Evolutionary conservation across 2,797 vertebrate genomes (phyloP).

Genomic region (Podarcis lilfordi): DNA sequence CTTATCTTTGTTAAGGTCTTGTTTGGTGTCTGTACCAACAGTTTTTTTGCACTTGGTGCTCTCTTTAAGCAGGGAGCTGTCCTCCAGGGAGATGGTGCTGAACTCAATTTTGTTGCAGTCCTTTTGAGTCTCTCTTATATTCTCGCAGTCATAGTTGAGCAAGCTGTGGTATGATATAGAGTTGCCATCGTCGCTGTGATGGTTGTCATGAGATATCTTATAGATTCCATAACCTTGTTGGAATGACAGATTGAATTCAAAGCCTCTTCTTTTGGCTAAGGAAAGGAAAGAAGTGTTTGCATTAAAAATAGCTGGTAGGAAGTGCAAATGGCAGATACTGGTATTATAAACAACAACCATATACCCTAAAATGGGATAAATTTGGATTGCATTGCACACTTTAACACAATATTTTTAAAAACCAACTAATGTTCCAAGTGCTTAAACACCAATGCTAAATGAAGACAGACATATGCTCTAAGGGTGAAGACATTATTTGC

Average conservation of each 20-base stretch:
- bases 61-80: conserved; percentile 79
- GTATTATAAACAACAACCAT: too few species aligned
- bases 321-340: not conserved
- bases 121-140: conserved; percentile 62
- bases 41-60: conserved; percentile 66
- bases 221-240: conserved; percentile 91
- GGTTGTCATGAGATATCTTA: conserved; percentile 84
- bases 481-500: not conserved
- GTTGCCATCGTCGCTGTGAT: conserved; percentile 72
- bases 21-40: conserved; percentile 52
- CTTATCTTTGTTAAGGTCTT: conserved; percentile 54
- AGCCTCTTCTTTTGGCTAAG: conserved; percentile 85
- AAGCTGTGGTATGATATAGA: conserved; percentile 77
- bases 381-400: not conserved
- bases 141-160: conserved; percentile 77
- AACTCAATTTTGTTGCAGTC: conserved; percentile 78
- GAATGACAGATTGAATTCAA: conserved; percentile 94
- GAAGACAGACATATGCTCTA: not conserved
- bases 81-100: conserved; percentile 79
- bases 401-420: not conserved
- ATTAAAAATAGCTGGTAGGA: not conserved
- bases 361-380: not conserved
- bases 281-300: not conserved
- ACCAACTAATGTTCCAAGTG: not conserved
- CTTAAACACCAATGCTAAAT: not conserved